phyloP scores from a whole-genome alignment of 2,888 invertebrate species.

The Ryuthela nishihirai region DNA sequence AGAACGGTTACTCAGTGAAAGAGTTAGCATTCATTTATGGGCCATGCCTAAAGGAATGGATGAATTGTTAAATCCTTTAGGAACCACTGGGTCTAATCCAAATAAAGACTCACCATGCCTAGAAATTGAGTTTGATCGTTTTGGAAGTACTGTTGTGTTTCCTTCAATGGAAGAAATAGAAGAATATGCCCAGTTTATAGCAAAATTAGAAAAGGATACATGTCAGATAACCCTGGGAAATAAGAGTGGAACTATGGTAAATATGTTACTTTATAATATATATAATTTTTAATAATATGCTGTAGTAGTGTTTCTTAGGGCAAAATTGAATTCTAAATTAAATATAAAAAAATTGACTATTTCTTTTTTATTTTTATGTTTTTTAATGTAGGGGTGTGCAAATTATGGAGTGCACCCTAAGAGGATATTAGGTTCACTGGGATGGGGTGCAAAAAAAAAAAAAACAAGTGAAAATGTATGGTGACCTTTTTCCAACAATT shows the following conservation, averaged over 20 bases:
- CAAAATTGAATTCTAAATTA: too few relatives aligned
- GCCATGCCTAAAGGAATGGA: slow-evolving; percentile 52
- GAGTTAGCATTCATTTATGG: slow-evolving; percentile 55
- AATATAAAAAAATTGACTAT: too few relatives aligned
- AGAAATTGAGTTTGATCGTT: slow-evolving; percentile 52
- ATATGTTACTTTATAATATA: background rate
- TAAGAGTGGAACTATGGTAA: slow-evolving; percentile 12
- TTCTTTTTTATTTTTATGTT: too few relatives aligned
- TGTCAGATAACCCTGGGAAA: too few relatives aligned
- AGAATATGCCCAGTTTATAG: slow-evolving; percentile 48
- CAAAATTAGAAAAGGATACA: slow-evolving; percentile 20
- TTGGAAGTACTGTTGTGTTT: slow-evolving; percentile 50
- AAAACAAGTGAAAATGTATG: too few relatives aligned
- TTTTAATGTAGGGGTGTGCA: too few relatives aligned
- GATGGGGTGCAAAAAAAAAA: too few relatives aligned
- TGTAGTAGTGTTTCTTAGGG: background rate
- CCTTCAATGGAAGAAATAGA: slow-evolving; percentile 52
- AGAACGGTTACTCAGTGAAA: slow-evolving; percentile 54
- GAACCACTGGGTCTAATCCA: slow-evolving; percentile 50
- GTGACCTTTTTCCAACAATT: too few relatives aligned
- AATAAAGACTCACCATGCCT: slow-evolving; percentile 51
- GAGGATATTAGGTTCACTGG: too few relatives aligned
- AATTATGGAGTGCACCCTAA: too few relatives aligned
- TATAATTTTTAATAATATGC: background rate
- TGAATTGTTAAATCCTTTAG: slow-evolving; percentile 44